Conservation (phyloP, 2,888 invertebrate genomes). For the Helobdella robusta region DNA sequence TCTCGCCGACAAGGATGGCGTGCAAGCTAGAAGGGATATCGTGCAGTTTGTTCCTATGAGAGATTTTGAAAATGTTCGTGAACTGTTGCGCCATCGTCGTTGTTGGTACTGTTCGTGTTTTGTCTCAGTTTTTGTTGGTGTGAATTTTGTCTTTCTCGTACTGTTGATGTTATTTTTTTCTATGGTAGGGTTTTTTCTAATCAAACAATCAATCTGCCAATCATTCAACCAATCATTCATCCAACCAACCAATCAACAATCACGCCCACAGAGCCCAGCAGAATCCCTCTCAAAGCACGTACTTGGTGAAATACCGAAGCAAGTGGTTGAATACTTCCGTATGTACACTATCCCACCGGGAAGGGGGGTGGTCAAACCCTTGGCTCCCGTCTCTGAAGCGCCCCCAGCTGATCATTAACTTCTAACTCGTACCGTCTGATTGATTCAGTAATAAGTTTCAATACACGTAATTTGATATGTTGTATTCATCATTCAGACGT, state of each 20-base stretch:
- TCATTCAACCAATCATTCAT: too few species aligned
- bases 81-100: slow-evolving; percentile 29
- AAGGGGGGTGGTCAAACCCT: slow-evolving; percentile 1
- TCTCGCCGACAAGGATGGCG: slow-evolving; percentile 40
- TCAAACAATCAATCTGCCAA: too few species aligned
- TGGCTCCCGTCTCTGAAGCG: background rate
- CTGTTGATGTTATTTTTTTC: background rate
- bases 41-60: slow-evolving; percentile 49
- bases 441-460: too few species aligned
- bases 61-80: slow-evolving; percentile 42
- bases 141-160: background rate
- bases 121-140: background rate
- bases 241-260: too few species aligned
- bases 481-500: too few species aligned
- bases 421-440: too few species aligned
- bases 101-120: slow-evolving; percentile 40
- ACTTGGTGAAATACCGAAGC: slow-evolving; percentile 45
- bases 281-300: slow-evolving; percentile 45
- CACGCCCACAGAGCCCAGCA: slow-evolving; percentile 37
- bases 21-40: slow-evolving; percentile 42
- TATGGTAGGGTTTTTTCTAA: background rate
- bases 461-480: too few species aligned
- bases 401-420: too few species aligned
- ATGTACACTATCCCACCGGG: slow-evolving; percentile 39
- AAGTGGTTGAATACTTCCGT: slow-evolving; percentile 45